A percentile compares a stretch with the other conserved stretches of the same genome.
phyloP scores from a whole-genome alignment of 2,113 vertebrate species.

The Nerophis lumbriciformis region DNA sequence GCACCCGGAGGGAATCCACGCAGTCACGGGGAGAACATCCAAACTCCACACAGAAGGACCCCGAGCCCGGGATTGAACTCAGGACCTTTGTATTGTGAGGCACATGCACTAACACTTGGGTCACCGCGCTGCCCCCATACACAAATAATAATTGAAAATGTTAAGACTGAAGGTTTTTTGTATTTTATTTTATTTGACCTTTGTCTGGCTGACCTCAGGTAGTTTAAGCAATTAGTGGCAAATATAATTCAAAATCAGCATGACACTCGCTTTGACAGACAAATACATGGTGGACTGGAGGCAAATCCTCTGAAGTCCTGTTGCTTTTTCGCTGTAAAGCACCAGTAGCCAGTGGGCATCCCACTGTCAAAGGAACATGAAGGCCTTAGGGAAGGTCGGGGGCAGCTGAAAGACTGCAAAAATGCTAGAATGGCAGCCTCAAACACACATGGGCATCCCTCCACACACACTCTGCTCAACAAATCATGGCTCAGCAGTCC shows the following conservation, averaged over 20 bases:
- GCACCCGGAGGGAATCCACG: too few relatives aligned
- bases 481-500: slow-evolving; percentile 49
- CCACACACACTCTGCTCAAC: slow-evolving; percentile 18
- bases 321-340: neutral
- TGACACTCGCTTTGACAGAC: neutral
- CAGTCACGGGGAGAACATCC: too few relatives aligned
- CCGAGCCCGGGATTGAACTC: too few relatives aligned
- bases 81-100: too few relatives aligned
- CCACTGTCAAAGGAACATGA: slow-evolving; percentile 2
- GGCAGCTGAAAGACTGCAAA: neutral
- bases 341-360: neutral
- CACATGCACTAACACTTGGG: too few relatives aligned
- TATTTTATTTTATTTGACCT: neutral
- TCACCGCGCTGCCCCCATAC: too few relatives aligned
- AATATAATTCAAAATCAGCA: neutral
- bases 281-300: neutral
- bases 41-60: too few relatives aligned
- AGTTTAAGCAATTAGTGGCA: neutral
- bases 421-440: slow-evolving; percentile 21
- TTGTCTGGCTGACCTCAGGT: neutral
- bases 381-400: neutral
- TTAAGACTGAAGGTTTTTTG: too few relatives aligned
- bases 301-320: neutral
- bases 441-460: slow-evolving; percentile 19
- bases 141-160: too few relatives aligned